Conservation (phyloP, 2,888 invertebrate species). For the Sarcophaga subvicina region DNA sequence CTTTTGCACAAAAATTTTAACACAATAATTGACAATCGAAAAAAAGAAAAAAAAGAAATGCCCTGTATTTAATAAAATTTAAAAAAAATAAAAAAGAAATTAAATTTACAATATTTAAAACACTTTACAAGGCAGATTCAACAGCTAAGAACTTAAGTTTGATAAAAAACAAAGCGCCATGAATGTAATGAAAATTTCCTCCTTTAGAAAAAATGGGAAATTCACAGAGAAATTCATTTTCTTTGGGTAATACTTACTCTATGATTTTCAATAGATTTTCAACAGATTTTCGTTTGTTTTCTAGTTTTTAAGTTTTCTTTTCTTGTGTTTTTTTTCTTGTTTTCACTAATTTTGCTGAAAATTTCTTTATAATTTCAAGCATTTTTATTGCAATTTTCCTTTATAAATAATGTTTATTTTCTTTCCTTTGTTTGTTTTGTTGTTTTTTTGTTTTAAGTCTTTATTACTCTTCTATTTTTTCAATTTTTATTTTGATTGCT, state of each 20-base stretch:
- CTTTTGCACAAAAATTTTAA: neutral
- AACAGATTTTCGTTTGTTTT: constrained; percentile 60
- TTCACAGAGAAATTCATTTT: neutral
- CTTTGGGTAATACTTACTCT: neutral
- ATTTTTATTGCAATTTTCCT: no score
- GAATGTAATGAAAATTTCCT: neutral
- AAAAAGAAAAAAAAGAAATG: neutral
- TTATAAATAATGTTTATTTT: no score
- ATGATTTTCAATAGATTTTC: neutral
- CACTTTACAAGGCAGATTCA: constrained; percentile 10
- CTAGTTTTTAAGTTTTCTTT: neutral
- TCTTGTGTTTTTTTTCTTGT: neutral
- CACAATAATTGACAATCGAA: neutral
- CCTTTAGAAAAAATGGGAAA: neutral
- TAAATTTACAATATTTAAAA: constrained; percentile 8
- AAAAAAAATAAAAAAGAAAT: constrained; percentile 5
- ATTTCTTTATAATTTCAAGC: neutral
- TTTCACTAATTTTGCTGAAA: neutral
- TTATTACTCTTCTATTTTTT: neutral
- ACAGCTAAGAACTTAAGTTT: neutral
- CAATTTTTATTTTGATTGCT: neutral
- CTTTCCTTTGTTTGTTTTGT: no score
- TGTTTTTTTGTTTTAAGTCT: neutral
- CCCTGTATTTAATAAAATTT: no score
- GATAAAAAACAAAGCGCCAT: neutral